Percentiles rank a stretch among this genome's conserved stretches.
phyloP scores from a whole-genome alignment of 1,140 invertebrate species.

The Helicorthomorpha holstii region DNA sequence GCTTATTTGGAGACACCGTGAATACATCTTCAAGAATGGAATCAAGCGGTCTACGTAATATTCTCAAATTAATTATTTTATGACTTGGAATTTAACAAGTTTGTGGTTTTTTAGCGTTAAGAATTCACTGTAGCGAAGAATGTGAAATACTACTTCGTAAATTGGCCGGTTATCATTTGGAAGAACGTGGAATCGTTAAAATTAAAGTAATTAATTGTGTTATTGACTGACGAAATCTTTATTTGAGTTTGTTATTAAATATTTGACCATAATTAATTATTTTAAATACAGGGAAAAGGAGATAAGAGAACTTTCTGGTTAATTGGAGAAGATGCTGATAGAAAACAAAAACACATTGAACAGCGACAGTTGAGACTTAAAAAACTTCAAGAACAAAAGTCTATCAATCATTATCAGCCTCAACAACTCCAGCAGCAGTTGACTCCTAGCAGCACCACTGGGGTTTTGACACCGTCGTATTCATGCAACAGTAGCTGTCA shows the following conservation, averaged over 20 bases:
- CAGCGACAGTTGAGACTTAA: slow-evolving; percentile 1
- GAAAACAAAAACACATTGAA: not conserved
- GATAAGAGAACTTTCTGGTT: slow-evolving; percentile 75
- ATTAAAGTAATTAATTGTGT: slow-evolving; percentile 45
- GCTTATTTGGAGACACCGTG: slow-evolving; percentile 76
- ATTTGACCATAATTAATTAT: slow-evolving; percentile 1
- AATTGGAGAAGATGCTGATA: slow-evolving; percentile 45
- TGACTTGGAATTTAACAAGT: not conserved
- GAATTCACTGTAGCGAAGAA: slow-evolving; percentile 64
- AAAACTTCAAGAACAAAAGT: not conserved
- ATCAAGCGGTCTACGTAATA: slow-evolving; percentile 54
- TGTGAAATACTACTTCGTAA: slow-evolving; percentile 52
- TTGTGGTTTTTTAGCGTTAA: slow-evolving; percentile 52
- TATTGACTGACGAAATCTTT: not conserved
- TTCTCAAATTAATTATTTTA: not conserved
- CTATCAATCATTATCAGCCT: too few relatives aligned
- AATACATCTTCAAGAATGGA: slow-evolving; percentile 90
- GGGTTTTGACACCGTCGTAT: not conserved
- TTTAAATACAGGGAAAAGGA: slow-evolving; percentile 1
- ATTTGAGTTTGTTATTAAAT: not conserved
- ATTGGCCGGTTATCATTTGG: slow-evolving; percentile 60
- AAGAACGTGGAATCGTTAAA: slow-evolving; percentile 58
- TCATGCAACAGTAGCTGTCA: not conserved
- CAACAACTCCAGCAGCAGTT: slow-evolving; percentile 17
- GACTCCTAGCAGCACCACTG: slow-evolving; percentile 12